Percentiles rank a stretch among this genome's conserved stretches.
Evolutionary conservation across 2,888 invertebrate species (phyloP).

Genomic region (Opisthograptis luteolata): DNA sequence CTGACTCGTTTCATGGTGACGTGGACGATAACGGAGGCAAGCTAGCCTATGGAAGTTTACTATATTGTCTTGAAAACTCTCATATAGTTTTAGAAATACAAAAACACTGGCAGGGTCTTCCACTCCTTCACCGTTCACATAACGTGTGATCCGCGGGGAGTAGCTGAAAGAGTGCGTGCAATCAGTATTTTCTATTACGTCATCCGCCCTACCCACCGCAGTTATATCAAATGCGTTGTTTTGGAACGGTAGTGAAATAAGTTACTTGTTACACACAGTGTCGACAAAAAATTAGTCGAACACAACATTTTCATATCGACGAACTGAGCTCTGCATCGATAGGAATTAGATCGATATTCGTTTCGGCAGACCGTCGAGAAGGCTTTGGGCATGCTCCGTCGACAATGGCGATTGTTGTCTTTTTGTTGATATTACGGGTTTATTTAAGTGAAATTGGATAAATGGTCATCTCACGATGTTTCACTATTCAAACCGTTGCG

Average conservation of each 20-base stretch:
- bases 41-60: no score
- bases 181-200: conserved; percentile 57
- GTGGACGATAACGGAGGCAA: no score
- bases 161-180: conserved; percentile 33
- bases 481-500: conserved; percentile 71
- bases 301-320: conserved; percentile 37
- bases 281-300: conserved; percentile 54
- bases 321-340: conserved; percentile 52
- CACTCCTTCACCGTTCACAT: no score
- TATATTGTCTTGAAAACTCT: no score
- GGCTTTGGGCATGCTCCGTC: conserved; percentile 58
- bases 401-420: conserved; percentile 65
- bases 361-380: conserved; percentile 34
- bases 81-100: no score
- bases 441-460: conserved; percentile 84
- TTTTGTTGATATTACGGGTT: conserved; percentile 81
- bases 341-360: conserved; percentile 55
- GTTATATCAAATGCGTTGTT: conserved; percentile 63
- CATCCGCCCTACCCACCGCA: conserved; percentile 52
- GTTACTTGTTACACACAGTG: conserved; percentile 64
- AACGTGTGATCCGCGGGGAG: no score
- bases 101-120: no score
- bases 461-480: conserved; percentile 79
- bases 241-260: conserved; percentile 72
- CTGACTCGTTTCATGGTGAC: no score